These are phyloP conservation scores for Taxidea taxus DNA, from an alignment of 2,113 vertebrate species.

Conservation along the genomic window DNA sequence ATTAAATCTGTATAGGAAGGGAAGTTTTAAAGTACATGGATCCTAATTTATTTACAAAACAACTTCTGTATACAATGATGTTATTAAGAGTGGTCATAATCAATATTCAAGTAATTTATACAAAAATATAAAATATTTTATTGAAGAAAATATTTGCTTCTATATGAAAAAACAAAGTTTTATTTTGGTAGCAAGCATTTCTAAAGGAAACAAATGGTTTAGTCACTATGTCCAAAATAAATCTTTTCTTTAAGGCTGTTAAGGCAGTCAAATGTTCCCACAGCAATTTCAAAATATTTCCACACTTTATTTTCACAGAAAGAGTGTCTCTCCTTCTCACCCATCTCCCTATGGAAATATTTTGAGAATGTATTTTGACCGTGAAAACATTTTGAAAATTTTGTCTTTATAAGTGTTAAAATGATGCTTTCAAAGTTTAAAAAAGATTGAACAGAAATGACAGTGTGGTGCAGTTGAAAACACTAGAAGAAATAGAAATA, in stretches of 20 bases:
- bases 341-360: constrained; percentile 48
- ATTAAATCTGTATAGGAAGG: background rate
- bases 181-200: constrained; percentile 55
- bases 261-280: constrained; percentile 55
- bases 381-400: constrained; percentile 27
- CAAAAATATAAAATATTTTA: background rate
- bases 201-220: constrained; percentile 65
- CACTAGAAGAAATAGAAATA: background rate
- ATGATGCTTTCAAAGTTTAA: constrained; percentile 17
- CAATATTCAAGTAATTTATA: constrained; percentile 20
- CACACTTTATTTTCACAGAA: constrained; percentile 58
- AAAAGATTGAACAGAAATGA: constrained; percentile 5
- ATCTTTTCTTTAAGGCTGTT: constrained; percentile 66
- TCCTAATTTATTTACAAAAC: background rate
- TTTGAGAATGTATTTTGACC: constrained; percentile 34
- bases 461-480: background rate
- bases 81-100: constrained; percentile 2
- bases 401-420: constrained; percentile 23
- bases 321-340: background rate
- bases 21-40: background rate
- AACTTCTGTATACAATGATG: background rate
- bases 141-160: constrained; percentile 42
- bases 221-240: constrained; percentile 61
- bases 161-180: constrained; percentile 42
- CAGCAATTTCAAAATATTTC: constrained; percentile 63